Conservation (phyloP, 2,113 vertebrate genomes). For the Trogon melanurus region DNA sequence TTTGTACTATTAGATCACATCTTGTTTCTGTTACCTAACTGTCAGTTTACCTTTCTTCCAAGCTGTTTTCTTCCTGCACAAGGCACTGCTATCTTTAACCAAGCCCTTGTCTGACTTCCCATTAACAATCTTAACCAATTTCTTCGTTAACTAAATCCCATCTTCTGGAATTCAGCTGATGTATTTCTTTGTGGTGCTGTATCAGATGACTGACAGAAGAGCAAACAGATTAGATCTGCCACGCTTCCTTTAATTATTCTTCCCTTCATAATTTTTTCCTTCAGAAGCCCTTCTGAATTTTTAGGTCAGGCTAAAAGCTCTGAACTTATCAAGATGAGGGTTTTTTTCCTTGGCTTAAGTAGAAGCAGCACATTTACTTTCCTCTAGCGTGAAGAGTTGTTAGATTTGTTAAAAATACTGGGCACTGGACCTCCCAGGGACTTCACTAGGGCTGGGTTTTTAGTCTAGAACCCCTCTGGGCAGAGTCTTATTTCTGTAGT, state of each 20-base stretch:
- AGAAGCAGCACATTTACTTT: not conserved
- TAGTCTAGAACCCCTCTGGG: not conserved
- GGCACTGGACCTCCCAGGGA: not conserved
- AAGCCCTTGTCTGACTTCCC: not conserved
- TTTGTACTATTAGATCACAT: not conserved
- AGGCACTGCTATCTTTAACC: not conserved
- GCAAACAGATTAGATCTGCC: constrained; percentile 33
- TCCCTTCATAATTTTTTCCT: not conserved
- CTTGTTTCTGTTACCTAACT: not conserved
- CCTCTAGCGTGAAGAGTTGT: not conserved
- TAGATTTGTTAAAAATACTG: constrained; percentile 4
- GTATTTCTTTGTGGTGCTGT: not conserved
- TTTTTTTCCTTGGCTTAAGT: not conserved
- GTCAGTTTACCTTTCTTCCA: not conserved
- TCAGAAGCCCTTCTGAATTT: not conserved
- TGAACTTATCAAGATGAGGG: not conserved
- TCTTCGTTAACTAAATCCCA: not conserved
- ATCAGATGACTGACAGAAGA: constrained; percentile 22
- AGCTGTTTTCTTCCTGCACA: not conserved
- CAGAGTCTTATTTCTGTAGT: not conserved
- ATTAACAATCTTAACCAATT: not conserved
- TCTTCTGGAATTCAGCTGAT: not conserved
- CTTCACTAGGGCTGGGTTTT: not conserved
- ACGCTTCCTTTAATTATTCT: constrained; percentile 34
- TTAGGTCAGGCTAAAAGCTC: constrained; percentile 29